Percentiles rank a stretch among this genome's conserved stretches.
Conservation (phyloP, 2,113 vertebrate species). For the Cavia porcellus region DNA sequence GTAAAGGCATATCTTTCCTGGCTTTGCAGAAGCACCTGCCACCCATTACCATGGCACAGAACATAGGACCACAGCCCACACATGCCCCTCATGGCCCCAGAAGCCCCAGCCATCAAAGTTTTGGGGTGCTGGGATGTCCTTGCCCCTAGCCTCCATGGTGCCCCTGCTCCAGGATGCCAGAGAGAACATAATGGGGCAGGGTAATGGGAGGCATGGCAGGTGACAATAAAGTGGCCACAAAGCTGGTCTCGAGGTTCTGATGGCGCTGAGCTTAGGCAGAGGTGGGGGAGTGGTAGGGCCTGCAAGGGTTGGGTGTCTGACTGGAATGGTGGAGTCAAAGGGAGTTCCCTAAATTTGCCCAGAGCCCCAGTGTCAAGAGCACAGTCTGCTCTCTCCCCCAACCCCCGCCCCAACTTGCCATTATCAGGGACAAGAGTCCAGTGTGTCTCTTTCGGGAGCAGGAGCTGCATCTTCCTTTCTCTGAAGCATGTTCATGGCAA, state of each 20-base stretch:
- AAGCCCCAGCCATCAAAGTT: background rate
- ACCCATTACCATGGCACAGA: background rate
- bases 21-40: background rate
- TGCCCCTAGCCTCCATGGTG: fast-evolving
- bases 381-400: background rate
- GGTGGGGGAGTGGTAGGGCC: fast-evolving
- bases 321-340: no score
- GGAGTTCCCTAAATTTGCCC: background rate
- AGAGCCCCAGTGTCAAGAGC: background rate
- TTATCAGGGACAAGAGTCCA: no score
- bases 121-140: fast-evolving
- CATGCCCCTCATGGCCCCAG: background rate
- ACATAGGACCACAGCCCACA: fast-evolving
- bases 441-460: fast-evolving
- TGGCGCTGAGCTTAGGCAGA: background rate
- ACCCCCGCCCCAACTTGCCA: no score
- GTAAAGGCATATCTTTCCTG: background rate
- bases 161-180: fast-evolving
- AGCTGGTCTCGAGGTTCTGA: conserved; percentile 7
- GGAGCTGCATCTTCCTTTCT: background rate
- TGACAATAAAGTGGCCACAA: background rate
- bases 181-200: background rate
- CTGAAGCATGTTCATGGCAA: fast-evolving
- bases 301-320: no score
- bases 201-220: background rate